Conservation (phyloP, 1,140 invertebrate genomes). For the Drosophila triauraria region DNA sequence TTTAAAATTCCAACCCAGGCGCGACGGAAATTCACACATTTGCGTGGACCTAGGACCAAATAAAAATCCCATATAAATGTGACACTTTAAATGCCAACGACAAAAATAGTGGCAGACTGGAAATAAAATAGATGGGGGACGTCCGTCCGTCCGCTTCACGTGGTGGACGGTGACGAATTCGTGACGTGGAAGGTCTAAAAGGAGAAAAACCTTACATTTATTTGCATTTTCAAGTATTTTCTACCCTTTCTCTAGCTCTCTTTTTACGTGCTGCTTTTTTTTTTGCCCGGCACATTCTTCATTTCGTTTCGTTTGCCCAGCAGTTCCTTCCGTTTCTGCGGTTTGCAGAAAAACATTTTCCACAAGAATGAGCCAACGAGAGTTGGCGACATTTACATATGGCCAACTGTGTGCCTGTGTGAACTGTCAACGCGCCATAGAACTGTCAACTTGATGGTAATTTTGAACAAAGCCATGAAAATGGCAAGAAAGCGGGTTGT, state of each 20-base stretch:
- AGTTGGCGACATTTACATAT: constrained; percentile 79
- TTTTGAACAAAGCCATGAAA: constrained; percentile 81
- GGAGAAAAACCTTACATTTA: constrained; percentile 71
- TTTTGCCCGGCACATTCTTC: constrained; percentile 63
- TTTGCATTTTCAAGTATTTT: constrained; percentile 79
- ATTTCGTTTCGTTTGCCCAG: constrained; percentile 70
- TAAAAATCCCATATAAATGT: constrained; percentile 82
- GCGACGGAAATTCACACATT: constrained; percentile 64
- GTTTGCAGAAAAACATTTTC: constrained; percentile 74
- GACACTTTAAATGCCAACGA: constrained; percentile 83
- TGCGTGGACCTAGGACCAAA: constrained; percentile 54
- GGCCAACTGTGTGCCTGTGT: constrained; percentile 56
- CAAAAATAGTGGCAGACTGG: constrained; percentile 66
- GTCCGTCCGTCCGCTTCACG: constrained; percentile 46
- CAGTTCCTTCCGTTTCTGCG: constrained; percentile 76
- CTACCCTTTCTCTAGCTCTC: constrained; percentile 14
- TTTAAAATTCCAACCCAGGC: constrained; percentile 68
- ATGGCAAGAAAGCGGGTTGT: constrained; percentile 42
- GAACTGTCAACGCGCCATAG: constrained; percentile 84
- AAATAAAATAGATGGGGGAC: neutral
- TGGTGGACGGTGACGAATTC: constrained; percentile 74
- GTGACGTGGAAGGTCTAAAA: constrained; percentile 57
- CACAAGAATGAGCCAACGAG: constrained; percentile 77
- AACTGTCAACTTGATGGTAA: constrained; percentile 85
- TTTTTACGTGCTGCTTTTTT: constrained; percentile 14